Base-by-base conservation (phyloP, 2,888 invertebrate genomes). In the Oxycera nigricornis region DNA sequence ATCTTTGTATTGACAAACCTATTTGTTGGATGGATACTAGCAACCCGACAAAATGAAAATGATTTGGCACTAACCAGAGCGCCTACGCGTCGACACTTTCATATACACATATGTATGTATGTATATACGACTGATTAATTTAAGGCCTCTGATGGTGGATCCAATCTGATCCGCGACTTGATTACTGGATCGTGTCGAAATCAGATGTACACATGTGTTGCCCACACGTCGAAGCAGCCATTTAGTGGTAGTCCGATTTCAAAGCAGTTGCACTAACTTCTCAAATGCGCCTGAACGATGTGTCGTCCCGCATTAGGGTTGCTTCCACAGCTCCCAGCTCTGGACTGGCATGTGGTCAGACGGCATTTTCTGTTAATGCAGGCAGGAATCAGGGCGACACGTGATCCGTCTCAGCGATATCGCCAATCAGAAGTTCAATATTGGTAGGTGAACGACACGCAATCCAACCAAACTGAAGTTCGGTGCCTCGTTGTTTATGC, bases 141-240 rank as follows among this genome's bases (percentile, higher is more conserved):
- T 28, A 3, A 6, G 30, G n/a, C 31, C 17, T 61, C 7, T 2
- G 46, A 46, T 46, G n/a, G n/a, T n/a, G 14, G 17, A 46, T 7
- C 17, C 17, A 24, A 22, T 55, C n/a, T 24, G 35, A 6, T 31
- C 20, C 17, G 30, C 35, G 35, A 61, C 61, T 35, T 35, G 31
- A 61, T 30, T n/a, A 22, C 61, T 17, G 35, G 61, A 61, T 61
- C 61, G 31, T 61, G 61, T 26, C 35, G 61, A 61, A 61, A 61
- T 31, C 35, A 61, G 61, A 61, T 31, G 35, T 35, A 61, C 61
- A 61, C 61, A 61, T 61, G 35, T 61, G 61, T 30, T 61, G 61
- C 61, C 61, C 61, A 61, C 61, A 31, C 61, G 35, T 30, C 30
- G 31, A 61, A 61, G 35, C 22, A 61, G 9, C n/a, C 35, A 31